Base-by-base conservation (phyloP, 2,888 invertebrate genomes). In the Scaptomyza tumidula region DNA sequence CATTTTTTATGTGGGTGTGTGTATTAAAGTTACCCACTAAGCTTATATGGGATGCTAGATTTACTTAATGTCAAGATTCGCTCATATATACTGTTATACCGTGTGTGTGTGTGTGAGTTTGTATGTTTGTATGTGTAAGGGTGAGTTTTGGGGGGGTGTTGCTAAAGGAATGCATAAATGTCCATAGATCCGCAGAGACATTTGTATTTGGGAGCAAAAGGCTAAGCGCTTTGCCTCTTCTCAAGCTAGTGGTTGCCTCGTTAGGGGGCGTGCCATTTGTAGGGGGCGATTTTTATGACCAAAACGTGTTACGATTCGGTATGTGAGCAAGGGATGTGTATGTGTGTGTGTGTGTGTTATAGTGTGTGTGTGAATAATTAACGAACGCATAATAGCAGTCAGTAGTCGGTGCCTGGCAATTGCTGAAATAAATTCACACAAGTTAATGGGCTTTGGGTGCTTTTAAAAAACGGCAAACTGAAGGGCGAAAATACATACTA, bases 361-460 rank as follows among this genome's bases (percentile, higher is more conserved):
- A 64, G 58, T 74, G 39, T 77, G 61, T 84, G 63, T 77, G 77
- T 82, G 87, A 84, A 87, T 84, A 84, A 84, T 84, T 84, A 87
- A 84, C 85, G 87, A 84, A 84, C 79, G 79, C 87, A 86, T 84
- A 85, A 84, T 81, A 85, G 87, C 83, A 78, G 78, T 70, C 63
- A 62, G 66, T 64, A 68, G 77, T 74, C 58, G 71, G 66, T 56
- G 67, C 70, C 50, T 16, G 72, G 74, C 77, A 84, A 78, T 76
- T 78, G 82, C 67, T 72, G 85, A 84, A 79, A 84, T 84, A 84
- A 86, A 84, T 84, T 84, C 79, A 75, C 71, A 75, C 75, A 86
- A 83, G 85, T 84, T 83, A 83, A 83, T 83, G 83, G 86, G 71
- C 80, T 57, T 58, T 71, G 81, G 83, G 70, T 82, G 75, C 86